These are phyloP conservation scores for Abscondita cerata DNA, from an alignment of 2,888 invertebrate genomes.

Conservation along the genomic window DNA sequence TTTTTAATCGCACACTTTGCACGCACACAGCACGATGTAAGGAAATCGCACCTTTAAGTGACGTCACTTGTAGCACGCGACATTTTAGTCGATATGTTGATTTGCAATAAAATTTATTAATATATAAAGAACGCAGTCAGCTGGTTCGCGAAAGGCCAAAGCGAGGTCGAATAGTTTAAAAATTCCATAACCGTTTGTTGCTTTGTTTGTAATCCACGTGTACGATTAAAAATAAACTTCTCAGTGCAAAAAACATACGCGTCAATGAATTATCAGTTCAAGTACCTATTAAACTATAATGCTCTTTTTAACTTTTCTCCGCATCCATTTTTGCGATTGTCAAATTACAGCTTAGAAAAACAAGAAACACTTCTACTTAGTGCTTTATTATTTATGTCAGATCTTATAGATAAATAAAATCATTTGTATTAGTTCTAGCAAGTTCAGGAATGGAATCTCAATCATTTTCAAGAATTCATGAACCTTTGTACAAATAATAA, in stretches of 20 bases:
- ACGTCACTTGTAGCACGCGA: slow-evolving; percentile 12
- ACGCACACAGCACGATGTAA: not conserved
- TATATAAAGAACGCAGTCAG: slow-evolving; percentile 23
- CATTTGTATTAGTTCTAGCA: too few species aligned
- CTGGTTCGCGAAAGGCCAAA: slow-evolving; percentile 26
- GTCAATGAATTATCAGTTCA: not conserved
- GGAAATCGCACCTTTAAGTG: slow-evolving; percentile 13
- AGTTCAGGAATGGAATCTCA: too few species aligned
- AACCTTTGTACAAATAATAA: too few species aligned
- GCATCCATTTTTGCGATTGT: too few species aligned
- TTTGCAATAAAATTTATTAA: slow-evolving; percentile 20
- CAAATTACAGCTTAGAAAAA: too few species aligned
- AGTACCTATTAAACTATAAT: slow-evolving; percentile 2
- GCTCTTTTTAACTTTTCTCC: too few species aligned
- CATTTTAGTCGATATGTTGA: slow-evolving; percentile 2
- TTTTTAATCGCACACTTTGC: not conserved
- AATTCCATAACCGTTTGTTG: not conserved
- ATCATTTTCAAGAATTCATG: too few species aligned
- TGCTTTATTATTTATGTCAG: too few species aligned
- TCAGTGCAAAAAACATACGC: not conserved
- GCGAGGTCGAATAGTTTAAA: slow-evolving; percentile 27
- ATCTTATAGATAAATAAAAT: too few species aligned
- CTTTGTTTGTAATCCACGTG: slow-evolving; percentile 15
- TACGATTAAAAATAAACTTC: slow-evolving; percentile 3
- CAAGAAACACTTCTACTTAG: too few species aligned